Conservation (phyloP, 2,888 invertebrate genomes). For the Nephrotoma guestfalica region DNA sequence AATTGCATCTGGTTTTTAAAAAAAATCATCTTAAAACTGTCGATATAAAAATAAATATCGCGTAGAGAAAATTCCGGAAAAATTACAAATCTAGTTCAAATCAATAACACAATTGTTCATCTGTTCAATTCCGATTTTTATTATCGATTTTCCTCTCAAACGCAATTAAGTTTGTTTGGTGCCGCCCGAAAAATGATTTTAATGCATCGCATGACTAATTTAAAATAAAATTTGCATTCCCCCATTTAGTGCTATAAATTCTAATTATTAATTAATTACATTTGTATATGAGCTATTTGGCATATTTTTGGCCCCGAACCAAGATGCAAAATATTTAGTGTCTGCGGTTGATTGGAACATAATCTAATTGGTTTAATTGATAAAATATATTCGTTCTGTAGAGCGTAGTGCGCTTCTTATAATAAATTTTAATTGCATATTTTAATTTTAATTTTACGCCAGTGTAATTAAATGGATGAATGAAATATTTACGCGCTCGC, state of each 20-base stretch:
- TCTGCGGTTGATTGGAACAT: not conserved
- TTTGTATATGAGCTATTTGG: not conserved
- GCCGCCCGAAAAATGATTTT: not conserved
- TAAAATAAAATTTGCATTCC: not conserved
- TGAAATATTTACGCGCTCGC: not conserved
- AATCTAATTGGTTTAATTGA: not conserved
- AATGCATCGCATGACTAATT: not conserved
- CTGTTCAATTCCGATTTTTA: not conserved
- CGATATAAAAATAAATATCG: not conserved
- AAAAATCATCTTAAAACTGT: not conserved
- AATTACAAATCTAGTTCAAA: not conserved
- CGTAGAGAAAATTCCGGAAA: not conserved
- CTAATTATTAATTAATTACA: not conserved
- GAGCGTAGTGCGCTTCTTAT: not conserved
- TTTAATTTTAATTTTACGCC: not conserved
- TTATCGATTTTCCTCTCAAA: not conserved
- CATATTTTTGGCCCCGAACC: not conserved
- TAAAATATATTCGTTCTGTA: not conserved
- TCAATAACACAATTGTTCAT: not conserved
- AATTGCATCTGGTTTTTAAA: not conserved
- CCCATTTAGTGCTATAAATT: not conserved
- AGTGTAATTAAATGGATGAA: not conserved
- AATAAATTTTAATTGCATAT: not conserved
- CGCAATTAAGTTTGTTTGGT: not conserved
- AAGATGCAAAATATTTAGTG: not conserved